A percentile compares a stretch with the other conserved stretches of the same genome.
Conservation (phyloP, 1,140 invertebrate genomes). For the Luehdorfia chinensis region DNA sequence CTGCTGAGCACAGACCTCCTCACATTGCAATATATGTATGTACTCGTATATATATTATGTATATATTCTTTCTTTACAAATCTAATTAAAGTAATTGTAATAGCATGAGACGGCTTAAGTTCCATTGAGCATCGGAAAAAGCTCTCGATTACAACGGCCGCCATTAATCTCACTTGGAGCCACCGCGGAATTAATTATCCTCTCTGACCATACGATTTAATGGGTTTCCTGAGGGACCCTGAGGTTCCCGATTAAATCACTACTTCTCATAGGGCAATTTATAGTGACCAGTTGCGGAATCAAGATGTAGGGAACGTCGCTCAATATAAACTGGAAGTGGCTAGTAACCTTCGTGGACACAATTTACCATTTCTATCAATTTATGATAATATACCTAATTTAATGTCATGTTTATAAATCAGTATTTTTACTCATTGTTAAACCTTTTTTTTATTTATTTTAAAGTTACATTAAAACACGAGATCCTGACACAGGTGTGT, state of each 20-base stretch:
- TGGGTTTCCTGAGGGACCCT: conserved; percentile 70
- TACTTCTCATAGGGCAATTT: conserved; percentile 74
- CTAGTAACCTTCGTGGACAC: neutral
- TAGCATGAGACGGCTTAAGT: no score
- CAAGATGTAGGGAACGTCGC: conserved; percentile 21
- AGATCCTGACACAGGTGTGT: no score
- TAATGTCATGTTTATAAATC: no score
- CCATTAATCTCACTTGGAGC: conserved; percentile 73
- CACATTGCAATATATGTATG: no score
- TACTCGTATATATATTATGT: no score
- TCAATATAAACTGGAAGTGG: conserved; percentile 19
- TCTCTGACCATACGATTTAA: conserved; percentile 76
- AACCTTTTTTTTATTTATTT: no score
- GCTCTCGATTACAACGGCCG: conserved; percentile 49
- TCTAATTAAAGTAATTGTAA: no score
- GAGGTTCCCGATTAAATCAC: conserved; percentile 76
- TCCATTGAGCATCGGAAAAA: conserved; percentile 60
- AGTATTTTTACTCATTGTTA: no score
- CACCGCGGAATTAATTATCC: conserved; percentile 74
- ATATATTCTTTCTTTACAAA: no score
- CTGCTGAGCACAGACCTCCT: no score
- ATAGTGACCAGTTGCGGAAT: conserved; percentile 50
- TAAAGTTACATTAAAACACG: no score
- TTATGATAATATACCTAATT: no score
- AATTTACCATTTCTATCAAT: neutral